Conservation (phyloP, 2,113 vertebrate genomes). For the Crotalus tigris region DNA sequence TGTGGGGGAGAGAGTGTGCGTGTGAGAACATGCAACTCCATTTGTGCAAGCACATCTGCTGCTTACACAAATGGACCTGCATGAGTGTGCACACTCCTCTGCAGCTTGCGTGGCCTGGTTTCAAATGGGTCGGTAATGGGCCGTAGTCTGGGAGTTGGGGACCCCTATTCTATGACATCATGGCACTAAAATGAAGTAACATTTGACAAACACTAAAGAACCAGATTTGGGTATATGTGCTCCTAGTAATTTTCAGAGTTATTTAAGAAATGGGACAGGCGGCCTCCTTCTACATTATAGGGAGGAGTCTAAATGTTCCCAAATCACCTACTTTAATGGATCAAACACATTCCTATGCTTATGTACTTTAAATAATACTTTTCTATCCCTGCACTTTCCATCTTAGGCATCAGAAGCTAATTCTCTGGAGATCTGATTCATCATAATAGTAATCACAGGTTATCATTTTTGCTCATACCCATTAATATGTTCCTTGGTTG, state of each 20-base stretch:
- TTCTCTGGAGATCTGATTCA: neutral
- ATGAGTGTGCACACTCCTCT: neutral
- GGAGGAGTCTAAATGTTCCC: neutral
- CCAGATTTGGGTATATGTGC: neutral
- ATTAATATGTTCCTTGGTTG: neutral
- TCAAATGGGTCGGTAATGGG: neutral
- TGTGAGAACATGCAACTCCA: neutral
- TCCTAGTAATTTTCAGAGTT: neutral
- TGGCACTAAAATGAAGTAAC: neutral
- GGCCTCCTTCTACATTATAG: too few species aligned
- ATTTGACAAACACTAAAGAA: neutral
- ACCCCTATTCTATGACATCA: neutral
- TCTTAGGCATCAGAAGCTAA: neutral
- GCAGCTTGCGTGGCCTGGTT: neutral
- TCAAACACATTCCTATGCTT: neutral
- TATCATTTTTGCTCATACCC: neutral
- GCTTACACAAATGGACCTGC: neutral
- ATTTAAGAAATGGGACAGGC: neutral
- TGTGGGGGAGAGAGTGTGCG: neutral
- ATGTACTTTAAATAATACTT: neutral
- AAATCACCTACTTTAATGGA: neutral
- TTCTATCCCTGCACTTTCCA: neutral
- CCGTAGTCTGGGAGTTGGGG: neutral
- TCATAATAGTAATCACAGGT: neutral
- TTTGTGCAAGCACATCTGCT: neutral